These are phyloP conservation scores for Olivierus martensii DNA, from an alignment of 1,140 invertebrate genomes.

Conservation along the genomic window DNA sequence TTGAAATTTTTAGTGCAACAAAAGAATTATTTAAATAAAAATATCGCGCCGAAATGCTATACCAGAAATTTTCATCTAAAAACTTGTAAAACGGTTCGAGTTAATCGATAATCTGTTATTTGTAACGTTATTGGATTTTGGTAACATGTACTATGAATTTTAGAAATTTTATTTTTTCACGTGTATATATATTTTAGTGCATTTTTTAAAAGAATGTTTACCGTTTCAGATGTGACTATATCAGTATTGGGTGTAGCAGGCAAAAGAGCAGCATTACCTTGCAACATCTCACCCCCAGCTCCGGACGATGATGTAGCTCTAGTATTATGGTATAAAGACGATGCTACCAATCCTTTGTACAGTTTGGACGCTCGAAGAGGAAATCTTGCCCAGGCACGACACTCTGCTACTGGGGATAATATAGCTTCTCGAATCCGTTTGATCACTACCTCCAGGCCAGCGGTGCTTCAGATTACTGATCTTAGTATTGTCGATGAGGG, in stretches of 20 bases:
- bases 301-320: slow-evolving; percentile 57
- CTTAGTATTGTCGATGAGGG: slow-evolving; percentile 45
- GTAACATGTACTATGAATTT: too few species aligned
- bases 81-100: too few species aligned
- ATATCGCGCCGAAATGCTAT: too few species aligned
- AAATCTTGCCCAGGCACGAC: slow-evolving; percentile 19
- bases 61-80: too few species aligned
- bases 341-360: slow-evolving; percentile 60
- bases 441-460: slow-evolving; percentile 15
- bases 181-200: too few species aligned
- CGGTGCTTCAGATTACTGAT: slow-evolving; percentile 16
- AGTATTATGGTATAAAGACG: slow-evolving; percentile 76
- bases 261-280: slow-evolving; percentile 56
- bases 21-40: too few species aligned
- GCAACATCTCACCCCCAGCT: slow-evolving; percentile 58
- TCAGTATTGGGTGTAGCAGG: slow-evolving; percentile 31
- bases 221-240: slow-evolving; percentile 17
- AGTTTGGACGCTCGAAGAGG: slow-evolving; percentile 22
- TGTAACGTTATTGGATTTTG: too few species aligned
- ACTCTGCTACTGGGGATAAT: slow-evolving; percentile 19
- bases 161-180: too few species aligned
- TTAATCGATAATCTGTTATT: too few species aligned
- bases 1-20: too few species aligned
- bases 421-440: slow-evolving; percentile 17
- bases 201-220: not conserved